phyloP scores from a whole-genome alignment of 2,797 vertebrate species.

The Pogoniulus pusillus region DNA sequence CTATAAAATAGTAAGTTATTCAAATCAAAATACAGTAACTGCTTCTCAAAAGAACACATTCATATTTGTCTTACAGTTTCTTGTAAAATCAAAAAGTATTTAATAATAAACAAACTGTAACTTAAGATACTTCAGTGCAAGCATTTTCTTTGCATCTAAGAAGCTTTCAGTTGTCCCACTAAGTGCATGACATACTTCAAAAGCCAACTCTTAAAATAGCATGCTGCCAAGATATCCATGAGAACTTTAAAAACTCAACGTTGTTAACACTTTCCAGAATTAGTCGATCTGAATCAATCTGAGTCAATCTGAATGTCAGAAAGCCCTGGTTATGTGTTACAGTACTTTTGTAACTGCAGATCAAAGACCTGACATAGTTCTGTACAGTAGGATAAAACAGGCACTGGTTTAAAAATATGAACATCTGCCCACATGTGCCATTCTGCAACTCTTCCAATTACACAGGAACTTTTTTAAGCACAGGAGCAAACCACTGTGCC shows the following conservation, averaged over 20 bases:
- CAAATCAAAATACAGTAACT: constrained; percentile 62
- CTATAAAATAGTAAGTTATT: constrained; percentile 62
- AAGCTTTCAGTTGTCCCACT: constrained; percentile 37
- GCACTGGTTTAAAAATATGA: constrained; percentile 29
- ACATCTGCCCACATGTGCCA: background rate
- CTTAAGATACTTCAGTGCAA: constrained; percentile 41
- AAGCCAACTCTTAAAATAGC: constrained; percentile 54
- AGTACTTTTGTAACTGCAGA: constrained; percentile 54
- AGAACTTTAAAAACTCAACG: constrained; percentile 4
- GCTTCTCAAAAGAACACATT: constrained; percentile 62
- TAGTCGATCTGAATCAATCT: constrained; percentile 36
- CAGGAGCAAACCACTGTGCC: background rate
- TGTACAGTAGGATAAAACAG: constrained; percentile 34
- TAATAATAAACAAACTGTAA: constrained; percentile 54
- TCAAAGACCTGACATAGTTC: background rate
- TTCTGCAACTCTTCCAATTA: background rate
- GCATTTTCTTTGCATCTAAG: constrained; percentile 48
- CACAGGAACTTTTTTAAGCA: constrained; percentile 8
- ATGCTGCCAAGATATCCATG: constrained; percentile 44
- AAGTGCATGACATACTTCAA: constrained; percentile 13
- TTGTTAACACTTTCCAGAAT: constrained; percentile 24
- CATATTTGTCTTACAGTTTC: constrained; percentile 46
- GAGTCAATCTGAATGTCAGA: constrained; percentile 10
- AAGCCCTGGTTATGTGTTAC: constrained; percentile 46
- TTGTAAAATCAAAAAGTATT: constrained; percentile 52